A percentile compares a stretch with the other conserved stretches of the same genome.
These are phyloP conservation scores for Heterocephalus glaber DNA, from an alignment of 2,113 vertebrate genomes.

Conservation along the genomic window DNA sequence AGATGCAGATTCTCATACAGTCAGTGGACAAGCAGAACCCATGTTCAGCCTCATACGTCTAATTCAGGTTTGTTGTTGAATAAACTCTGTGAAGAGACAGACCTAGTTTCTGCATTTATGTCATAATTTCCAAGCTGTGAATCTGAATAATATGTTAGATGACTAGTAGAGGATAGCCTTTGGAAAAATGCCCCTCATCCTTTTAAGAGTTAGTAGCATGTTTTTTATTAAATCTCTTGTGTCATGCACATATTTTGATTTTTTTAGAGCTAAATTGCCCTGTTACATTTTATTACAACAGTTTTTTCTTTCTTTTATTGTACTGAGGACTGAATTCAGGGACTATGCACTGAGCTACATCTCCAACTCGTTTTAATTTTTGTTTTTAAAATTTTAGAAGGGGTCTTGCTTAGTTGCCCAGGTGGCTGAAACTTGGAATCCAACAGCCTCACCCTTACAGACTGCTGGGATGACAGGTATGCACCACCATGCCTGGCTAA, in stretches of 20 bases:
- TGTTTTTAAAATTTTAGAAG: background rate
- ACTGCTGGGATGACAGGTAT: background rate
- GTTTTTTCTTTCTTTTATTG: background rate
- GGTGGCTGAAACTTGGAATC: background rate
- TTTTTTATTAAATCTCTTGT: conserved; percentile 22
- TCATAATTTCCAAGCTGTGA: conserved; percentile 1
- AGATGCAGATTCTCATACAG: background rate
- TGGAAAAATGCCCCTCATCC: background rate
- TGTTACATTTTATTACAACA: background rate
- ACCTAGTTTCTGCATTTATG: background rate
- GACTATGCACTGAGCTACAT: background rate
- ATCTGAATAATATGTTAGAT: background rate
- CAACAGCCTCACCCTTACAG: background rate
- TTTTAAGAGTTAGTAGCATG: background rate
- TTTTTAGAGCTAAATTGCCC: background rate
- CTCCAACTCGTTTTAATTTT: background rate
- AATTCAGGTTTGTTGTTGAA: conserved; percentile 14
- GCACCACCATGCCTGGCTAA: background rate
- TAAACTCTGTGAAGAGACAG: background rate
- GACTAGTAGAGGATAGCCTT: background rate
- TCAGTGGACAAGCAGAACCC: background rate
- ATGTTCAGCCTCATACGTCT: background rate
- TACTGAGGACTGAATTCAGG: background rate
- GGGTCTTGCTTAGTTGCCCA: background rate
- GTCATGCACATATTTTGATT: background rate